Percentiles rank a stretch among this genome's conserved stretches.
Evolutionary conservation across 2,888 invertebrate species (phyloP).

Genomic region (Seira ritae): DNA sequence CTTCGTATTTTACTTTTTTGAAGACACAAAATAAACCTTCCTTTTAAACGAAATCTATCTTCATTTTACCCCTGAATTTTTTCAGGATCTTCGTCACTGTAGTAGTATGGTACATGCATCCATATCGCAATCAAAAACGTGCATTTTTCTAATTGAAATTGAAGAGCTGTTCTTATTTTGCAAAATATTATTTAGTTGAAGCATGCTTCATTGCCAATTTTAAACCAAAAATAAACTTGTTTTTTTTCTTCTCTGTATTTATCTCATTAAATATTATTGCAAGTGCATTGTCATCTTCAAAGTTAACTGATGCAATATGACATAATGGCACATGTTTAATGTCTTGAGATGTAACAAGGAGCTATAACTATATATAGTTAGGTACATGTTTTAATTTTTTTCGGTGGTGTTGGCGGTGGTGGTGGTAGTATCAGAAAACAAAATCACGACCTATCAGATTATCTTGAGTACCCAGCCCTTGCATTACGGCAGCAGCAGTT

Average conservation of each 20-base stretch:
- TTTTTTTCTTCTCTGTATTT: neutral
- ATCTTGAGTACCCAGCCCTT: neutral
- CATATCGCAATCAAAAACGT: neutral
- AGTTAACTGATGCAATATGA: neutral
- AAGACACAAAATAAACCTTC: neutral
- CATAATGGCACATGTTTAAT: neutral
- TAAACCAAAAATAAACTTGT: neutral
- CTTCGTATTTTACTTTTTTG: neutral
- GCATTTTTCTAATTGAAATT: neutral
- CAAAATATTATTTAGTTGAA: neutral
- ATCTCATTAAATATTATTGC: neutral
- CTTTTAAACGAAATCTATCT: neutral
- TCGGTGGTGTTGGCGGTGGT: neutral
- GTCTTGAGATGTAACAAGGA: neutral
- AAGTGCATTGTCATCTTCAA: neutral
- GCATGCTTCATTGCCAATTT: neutral
- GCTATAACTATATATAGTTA: too few species aligned
- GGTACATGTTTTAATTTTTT: too few species aligned
- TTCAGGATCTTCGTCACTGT: neutral
- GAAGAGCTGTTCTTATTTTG: neutral
- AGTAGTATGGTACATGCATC: neutral
- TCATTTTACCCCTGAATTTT: neutral
- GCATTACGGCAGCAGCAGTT: neutral
- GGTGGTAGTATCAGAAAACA: neutral
- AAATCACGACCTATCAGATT: neutral